Conservation (phyloP, 1,140 invertebrate species). For the Cherax destructor region DNA sequence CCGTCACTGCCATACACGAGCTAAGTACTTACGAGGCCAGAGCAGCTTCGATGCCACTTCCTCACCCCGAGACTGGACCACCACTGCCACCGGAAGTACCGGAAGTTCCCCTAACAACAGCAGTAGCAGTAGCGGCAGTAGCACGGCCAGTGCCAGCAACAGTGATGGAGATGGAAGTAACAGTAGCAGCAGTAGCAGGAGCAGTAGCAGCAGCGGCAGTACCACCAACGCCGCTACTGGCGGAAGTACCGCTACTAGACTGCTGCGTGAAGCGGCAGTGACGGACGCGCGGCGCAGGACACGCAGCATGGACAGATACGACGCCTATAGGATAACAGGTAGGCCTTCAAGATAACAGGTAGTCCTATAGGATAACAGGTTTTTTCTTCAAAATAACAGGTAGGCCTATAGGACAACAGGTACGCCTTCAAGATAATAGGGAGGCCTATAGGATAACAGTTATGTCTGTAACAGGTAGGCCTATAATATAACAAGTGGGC, state of each 20-base stretch:
- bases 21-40: conserved; percentile 63
- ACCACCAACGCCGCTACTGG: not conserved
- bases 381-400: no score
- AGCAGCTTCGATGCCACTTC: conserved; percentile 64
- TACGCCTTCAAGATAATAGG: no score
- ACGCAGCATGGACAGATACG: conserved; percentile 60
- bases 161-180: conserved; percentile 5
- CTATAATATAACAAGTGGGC: no score
- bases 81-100: not conserved
- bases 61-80: not conserved
- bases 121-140: conserved; percentile 36
- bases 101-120: conserved; percentile 52
- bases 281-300: conserved; percentile 46
- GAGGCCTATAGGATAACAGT: no score
- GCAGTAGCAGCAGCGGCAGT: not conserved
- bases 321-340: conserved; percentile 57
- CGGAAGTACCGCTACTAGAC: not conserved
- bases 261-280: conserved; percentile 29
- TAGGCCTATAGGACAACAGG: no score
- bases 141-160: not conserved
- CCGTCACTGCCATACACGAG: conserved; percentile 66
- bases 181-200: conserved; percentile 30
- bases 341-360: no score
- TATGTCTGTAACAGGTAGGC: no score
- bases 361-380: no score